Evolutionary conservation across 2,113 vertebrate species (phyloP), one percentile per base, ranked within the genome.

Genomic region (Heterocephalus glaber): DNA sequence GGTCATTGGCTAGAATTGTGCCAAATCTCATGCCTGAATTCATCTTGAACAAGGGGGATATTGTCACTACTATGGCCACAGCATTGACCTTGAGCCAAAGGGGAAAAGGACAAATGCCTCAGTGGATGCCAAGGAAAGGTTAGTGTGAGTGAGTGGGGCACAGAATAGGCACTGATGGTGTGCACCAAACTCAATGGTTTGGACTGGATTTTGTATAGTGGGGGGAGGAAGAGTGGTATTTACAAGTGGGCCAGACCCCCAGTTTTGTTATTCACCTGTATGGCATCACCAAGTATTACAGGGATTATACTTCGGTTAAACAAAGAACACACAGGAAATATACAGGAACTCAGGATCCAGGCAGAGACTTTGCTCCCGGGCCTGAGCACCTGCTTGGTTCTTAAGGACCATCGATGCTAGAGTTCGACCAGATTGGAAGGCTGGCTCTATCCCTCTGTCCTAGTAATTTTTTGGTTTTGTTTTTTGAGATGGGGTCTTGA

Each of bases 111-210:
- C 9, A 9, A 20, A 76, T 10, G 33, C 52, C 49, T 83, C 20
- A 7, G 49, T 0, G 19, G 63, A 12, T 35, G 7, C n/a, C 4
- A 22, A 35, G 24, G 20, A 3, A 4, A 16, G 38, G 66, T 44
- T 0, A 8, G 58, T 0, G 22, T 52, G 52, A 10, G 4, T 19
- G 30, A 66, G 24, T 33, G 2, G 14, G 58, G 11, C 17, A 1
- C 2, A 1, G 14, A 9, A 52, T 20, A 61, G 72, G n/a, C 72
- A 63, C 8, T 12, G 20, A 1, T 2, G 17, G n/a, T 41, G 11
- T 35, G 30, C 2, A 17, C 20, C n/a, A 28, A 7, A 20, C 30
- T 41, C 65, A 41, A 26, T 28, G 3, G 24, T 52, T 3, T 5
- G 58, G 44, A 30, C 44, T 26, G 5, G 13, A 33, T 8, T 41